Evolutionary conservation across 2,888 invertebrate species (phyloP), one percentile per base, ranked within the genome.

Genomic region (Amphipyra berbera): DNA sequence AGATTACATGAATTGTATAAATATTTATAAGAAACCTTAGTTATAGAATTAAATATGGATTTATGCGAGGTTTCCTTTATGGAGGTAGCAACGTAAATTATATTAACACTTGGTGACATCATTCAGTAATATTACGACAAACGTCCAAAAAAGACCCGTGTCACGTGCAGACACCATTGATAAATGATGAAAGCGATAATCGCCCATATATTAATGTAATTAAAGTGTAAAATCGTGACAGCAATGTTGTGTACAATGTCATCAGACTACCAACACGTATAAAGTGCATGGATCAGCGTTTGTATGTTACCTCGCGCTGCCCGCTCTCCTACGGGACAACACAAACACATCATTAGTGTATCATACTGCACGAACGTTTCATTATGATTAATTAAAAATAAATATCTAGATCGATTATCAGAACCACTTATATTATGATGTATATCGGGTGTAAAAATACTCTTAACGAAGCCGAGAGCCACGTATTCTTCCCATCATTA

Each of bases 251-350:
- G 55, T 77, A 79, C 85, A 86, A 88, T 88, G 84, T 89, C 86
- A 88, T 86, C 90, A 90, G 83, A 88, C 83, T 79, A 82, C 81
- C 82, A 72, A 54, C 49, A 60, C 69, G 79, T 83, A 79, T 82
- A 90, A 84, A 86, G 93, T 94, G 92, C 91, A 90, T 87, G 91
- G 88, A 90, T 85, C 91, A 90, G 88, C 90, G 88, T 81, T 82
- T 89, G 85, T 90, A 72, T 88, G 91, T 96, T 96, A 96, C 96
- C 96, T 96, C 96, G 90, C 96, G 96, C 94, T 96, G 96, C 92
- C 96, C 96, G 96, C 96, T 96, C 94, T 96, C 96, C 96, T 96
- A 96, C 95, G 88, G 91, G 92, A 94, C 90, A 95, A 95, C 91
- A 95, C 91, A 95, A 93, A 95, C 86, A 90, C 77, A 54, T 85